Percentiles rank a stretch among this genome's conserved stretches.
phyloP scores from a whole-genome alignment of 2,888 invertebrate genomes.

The Oscheius sp. region DNA sequence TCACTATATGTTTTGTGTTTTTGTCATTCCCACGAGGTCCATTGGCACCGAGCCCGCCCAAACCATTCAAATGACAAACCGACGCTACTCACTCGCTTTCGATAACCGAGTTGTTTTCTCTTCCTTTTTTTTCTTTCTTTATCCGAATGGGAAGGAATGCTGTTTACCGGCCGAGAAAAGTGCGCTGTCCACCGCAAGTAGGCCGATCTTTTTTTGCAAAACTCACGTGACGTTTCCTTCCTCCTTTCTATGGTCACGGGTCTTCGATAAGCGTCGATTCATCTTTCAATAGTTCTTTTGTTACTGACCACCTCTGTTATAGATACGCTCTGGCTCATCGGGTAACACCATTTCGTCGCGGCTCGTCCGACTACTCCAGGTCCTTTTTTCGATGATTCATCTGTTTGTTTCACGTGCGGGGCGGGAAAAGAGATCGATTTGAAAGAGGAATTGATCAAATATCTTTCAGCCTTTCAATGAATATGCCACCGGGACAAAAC shows the following conservation, averaged over 20 bases:
- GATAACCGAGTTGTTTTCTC: background rate
- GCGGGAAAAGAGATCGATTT: background rate
- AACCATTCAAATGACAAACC: too few relatives aligned
- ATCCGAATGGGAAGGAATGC: background rate
- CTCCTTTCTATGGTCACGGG: background rate
- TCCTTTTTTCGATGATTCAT: too few relatives aligned
- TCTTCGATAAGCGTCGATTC: background rate
- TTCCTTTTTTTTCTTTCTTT: background rate
- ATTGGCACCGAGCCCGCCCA: too few relatives aligned
- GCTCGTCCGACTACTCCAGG: slow-evolving; percentile 27
- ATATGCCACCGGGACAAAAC: slow-evolving; percentile 35
- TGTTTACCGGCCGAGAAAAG: background rate
- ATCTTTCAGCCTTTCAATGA: slow-evolving; percentile 22
- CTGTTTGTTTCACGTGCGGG: background rate
- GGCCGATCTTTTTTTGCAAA: background rate
- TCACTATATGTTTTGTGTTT: slow-evolving; percentile 5
- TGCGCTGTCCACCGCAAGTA: background rate
- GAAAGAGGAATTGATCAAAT: background rate
- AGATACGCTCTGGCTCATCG: slow-evolving; percentile 27
- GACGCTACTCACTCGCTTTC: background rate
- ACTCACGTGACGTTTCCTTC: too few relatives aligned
- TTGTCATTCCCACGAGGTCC: slow-evolving; percentile 17
- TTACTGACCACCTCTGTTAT: background rate
- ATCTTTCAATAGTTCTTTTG: background rate
- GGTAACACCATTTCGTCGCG: slow-evolving; percentile 23